Evolutionary conservation across 30 jellyfish, hydroid and myxozoan species (phyloP).

Genomic region (Hydra vulgaris): DNA sequence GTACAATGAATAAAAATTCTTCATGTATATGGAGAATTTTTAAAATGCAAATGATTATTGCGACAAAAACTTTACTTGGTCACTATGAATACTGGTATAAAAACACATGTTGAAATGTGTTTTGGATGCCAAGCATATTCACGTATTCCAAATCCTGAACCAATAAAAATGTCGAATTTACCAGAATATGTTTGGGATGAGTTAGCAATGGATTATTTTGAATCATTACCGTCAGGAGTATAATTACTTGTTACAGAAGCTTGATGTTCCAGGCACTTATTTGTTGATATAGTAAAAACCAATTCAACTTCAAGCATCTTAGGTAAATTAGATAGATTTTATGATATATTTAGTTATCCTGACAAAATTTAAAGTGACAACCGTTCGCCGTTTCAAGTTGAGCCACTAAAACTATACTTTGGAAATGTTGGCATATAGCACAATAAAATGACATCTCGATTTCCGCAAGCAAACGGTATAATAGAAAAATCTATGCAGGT

Average conservation of each 20-base stretch:
- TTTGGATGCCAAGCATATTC: conserved; percentile 8
- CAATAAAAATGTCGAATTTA: neutral
- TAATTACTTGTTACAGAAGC: neutral
- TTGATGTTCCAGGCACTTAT: neutral
- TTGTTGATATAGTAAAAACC: conserved; percentile 8
- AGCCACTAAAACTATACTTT: neutral
- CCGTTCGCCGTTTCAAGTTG: conserved; percentile 24
- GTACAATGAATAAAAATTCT: conserved; percentile 2
- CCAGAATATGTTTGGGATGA: too few species aligned
- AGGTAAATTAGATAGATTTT: neutral
- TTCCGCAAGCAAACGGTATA: conserved; percentile 18
- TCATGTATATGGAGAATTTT: neutral
- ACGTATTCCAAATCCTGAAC: neutral
- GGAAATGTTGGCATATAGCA: conserved; percentile 3
- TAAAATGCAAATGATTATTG: neutral
- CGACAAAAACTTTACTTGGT: neutral
- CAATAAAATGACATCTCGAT: conserved; percentile 7
- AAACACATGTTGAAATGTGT: neutral
- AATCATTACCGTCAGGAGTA: conserved; percentile 6
- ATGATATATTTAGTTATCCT: conserved; percentile 1
- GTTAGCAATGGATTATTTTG: conserved; percentile 21
- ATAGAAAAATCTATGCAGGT: conserved; percentile 10
- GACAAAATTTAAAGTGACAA: neutral
- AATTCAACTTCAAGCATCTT: neutral
- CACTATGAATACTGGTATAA: neutral